Percentiles rank a stretch among this genome's conserved stretches.
These are phyloP conservation scores for Drosophila setosimentum DNA, from an alignment of 2,888 invertebrate species.

Conservation along the genomic window DNA sequence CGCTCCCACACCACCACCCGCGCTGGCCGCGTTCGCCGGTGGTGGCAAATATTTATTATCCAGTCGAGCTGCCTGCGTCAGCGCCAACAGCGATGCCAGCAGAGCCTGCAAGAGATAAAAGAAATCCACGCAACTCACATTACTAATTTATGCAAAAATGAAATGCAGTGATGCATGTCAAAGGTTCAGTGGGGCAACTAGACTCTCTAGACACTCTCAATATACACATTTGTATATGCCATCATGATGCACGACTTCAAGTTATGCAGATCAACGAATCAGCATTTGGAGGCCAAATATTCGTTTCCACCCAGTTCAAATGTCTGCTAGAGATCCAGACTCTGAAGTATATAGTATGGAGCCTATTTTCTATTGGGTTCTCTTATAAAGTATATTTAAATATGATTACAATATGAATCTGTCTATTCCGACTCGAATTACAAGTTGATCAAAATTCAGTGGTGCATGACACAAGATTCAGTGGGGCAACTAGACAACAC, in stretches of 20 bases:
- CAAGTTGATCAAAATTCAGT: slow-evolving; percentile 9
- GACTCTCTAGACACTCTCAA: slow-evolving; percentile 17
- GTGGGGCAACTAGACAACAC: slow-evolving; percentile 21
- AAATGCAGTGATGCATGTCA: slow-evolving; percentile 33
- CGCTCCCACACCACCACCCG: slow-evolving; percentile 84
- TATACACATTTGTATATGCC: slow-evolving; percentile 36
- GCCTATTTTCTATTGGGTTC: neutral
- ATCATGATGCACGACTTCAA: slow-evolving; percentile 67
- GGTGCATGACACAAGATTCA: slow-evolving; percentile 42
- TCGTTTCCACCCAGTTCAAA: slow-evolving; percentile 9
- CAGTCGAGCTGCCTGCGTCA: slow-evolving; percentile 86
- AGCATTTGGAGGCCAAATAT: neutral
- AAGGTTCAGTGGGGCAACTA: slow-evolving; percentile 37
- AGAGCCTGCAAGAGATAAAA: slow-evolving; percentile 84
- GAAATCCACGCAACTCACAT: slow-evolving; percentile 23
- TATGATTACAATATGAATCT: neutral
- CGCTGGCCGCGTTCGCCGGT: slow-evolving; percentile 85
- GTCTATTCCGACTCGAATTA: no score
- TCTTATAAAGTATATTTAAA: neutral
- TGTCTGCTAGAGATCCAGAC: neutral
- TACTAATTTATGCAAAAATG: slow-evolving; percentile 53
- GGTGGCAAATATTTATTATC: slow-evolving; percentile 88
- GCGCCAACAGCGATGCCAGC: slow-evolving; percentile 81
- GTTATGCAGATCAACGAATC: neutral
- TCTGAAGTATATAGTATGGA: neutral